Evolutionary conservation across 2,797 vertebrate species (phyloP), one percentile per base, ranked within the genome.

Genomic region (Catharus ustulatus): DNA sequence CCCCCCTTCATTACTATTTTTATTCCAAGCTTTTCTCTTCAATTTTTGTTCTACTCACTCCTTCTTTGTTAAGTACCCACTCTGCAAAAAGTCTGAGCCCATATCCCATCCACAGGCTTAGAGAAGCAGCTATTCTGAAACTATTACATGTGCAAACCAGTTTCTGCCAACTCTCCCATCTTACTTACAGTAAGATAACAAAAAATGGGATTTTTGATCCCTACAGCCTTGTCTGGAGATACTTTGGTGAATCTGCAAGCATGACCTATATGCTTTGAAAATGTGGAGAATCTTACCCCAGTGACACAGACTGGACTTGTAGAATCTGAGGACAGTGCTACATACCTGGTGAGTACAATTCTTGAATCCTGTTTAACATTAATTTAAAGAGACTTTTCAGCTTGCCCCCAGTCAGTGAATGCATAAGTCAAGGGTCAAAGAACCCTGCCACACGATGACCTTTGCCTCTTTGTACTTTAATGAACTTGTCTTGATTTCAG

Each of bases 91-190:
- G 5, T n/a, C 42, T 43, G 29, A 34, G 46, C 16, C 17, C 55
- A 13, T 13, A 52, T 21, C 29, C 42, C 34, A 59, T 20, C 45
- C 49, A 23, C 22, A n/a, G 38, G 43, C 42, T 34, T 34, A n/a
- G 26, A 57, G n/a, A 68, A 68, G 23, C 19, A 59, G n/a, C 54
- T 22, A 7, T 63, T 78, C n/a, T 63, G 54, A 59, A 82, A 82
- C 46, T 10, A 34, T 3, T 32, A 38, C 0, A 1, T 38, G 19
- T 67, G 43, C 52, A 77, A 69, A 77, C 7, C 0, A 1, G 23
- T 58, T 87, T 38, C 66, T 67, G 62, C 42, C 63, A 55, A 64
- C 40, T 78, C 45, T 46, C 10, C 3, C 1, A 40, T 38, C 38
- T 68, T 26, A 21, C 32, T 62, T 46, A n/a, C 2, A 27, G 29